Conservation (phyloP, 2,797 vertebrate genomes). For the Paedocypris micromegethes region DNA sequence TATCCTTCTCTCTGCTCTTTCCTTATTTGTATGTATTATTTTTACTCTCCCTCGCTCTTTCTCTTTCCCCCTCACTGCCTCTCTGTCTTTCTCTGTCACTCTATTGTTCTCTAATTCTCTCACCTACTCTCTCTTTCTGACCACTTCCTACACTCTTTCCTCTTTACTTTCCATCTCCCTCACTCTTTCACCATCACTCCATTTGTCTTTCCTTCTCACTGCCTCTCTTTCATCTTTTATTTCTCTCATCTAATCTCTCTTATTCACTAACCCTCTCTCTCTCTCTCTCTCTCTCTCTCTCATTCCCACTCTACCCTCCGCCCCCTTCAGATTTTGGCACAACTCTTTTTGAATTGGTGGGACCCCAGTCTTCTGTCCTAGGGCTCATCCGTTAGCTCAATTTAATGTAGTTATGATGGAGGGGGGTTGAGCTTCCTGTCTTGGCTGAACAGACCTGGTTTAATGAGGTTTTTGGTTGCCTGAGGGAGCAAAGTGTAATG, state of each 20-base stretch:
- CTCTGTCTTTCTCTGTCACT: constrained; percentile 8
- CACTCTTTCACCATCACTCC: too few relatives aligned
- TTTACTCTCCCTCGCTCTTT: too few relatives aligned
- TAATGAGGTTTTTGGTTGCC: constrained; percentile 75
- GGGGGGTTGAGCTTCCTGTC: constrained; percentile 68
- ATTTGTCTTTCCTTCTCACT: too few relatives aligned
- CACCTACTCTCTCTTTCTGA: too few relatives aligned
- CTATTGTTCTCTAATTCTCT: neutral
- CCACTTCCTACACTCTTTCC: too few relatives aligned
- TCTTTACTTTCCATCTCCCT: too few relatives aligned
- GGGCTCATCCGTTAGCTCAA: constrained; percentile 70
- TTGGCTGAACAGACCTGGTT: constrained; percentile 66
- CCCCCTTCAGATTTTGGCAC: constrained; percentile 26
- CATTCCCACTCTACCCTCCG: constrained; percentile 26
- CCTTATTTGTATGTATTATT: too few relatives aligned
- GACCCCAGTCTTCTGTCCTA: constrained; percentile 66
- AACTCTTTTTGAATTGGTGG: constrained; percentile 59
- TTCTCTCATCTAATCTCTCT: too few relatives aligned
- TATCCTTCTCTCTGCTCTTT: too few relatives aligned
- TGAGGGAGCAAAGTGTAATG: constrained; percentile 70
- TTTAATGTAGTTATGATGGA: constrained; percentile 71
- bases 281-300: constrained; percentile 7
- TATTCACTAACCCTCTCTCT: constrained; percentile 1
- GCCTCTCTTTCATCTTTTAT: too few relatives aligned
- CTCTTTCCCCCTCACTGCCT: neutral